Base-by-base conservation (phyloP, 2,888 invertebrate species). In the Drosophila helvetica region DNA sequence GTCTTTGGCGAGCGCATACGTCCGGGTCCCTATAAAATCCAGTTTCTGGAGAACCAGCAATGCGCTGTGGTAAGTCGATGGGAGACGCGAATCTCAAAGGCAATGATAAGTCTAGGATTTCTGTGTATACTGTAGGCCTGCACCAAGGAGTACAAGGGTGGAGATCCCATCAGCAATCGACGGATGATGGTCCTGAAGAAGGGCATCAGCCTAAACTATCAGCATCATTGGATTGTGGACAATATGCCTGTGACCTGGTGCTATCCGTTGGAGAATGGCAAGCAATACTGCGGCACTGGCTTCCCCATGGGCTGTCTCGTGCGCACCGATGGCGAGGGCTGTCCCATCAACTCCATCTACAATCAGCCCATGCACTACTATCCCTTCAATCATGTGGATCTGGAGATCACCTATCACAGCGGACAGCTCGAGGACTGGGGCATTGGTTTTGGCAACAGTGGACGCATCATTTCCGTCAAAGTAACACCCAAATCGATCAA, bases 231-330 rank as follows among this genome's bases (percentile, higher is more conserved):
- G 99, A 97, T 98, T 86, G 94, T 97, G 74, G 99, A 99, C 92
- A 99, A 99, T 91, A 99, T 99, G 99, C 99, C 99, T 0, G 97
- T 99, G 1, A 99, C 99, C 0, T 99, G 98, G 96, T 99, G 99
- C 92, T 98, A 98, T 91, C 93, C 92, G 50, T 90, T 95, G 62
- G 95, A 96, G 71, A 95, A 95, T 81, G 95, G 95, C 77, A 94
- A 94, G 79, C 95, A 95, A 71, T 97, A 96, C 90, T 99, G 99
- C 91, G 96, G 96, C 74, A 97, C 97, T 47, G 99, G 99, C 10
- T 99, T 99, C 92, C 99, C 99, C 0, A 98, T 99, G 96, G 99
- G 99, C 7, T 99, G 99, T 91, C 96, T 95, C 91, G 95, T 96
- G 9, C 94, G 95, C 73, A 59, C 82, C n/a, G 92, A 90, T 67